Evolutionary conservation across 2,888 invertebrate species (phyloP), one percentile per base, ranked within the genome.

Genomic region (Cryptophagus acutangulus): DNA sequence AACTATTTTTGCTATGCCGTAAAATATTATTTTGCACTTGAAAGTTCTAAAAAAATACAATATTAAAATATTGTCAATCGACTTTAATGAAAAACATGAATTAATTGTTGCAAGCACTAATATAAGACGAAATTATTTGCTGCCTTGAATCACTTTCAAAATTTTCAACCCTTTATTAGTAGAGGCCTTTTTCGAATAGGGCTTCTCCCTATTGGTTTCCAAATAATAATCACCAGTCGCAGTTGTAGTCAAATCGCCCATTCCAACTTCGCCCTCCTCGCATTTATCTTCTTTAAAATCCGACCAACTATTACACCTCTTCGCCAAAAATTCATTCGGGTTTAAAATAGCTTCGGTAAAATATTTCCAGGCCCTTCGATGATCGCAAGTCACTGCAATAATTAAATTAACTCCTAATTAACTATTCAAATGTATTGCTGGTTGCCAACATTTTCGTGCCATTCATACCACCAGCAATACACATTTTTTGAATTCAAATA

Each of bases 351-450:
- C 61, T 50, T 63, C 63, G 6, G 49, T 47, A 31, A 59, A 61
- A 34, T 58, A 58, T 1, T 43, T 45, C 37, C 45, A 50, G 3
- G 58, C 50, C 40, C 61, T 46, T 10, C 41, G 41, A 33, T 62
- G 62, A 20, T 61, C 58, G 39, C 62, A 62, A 10, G 44, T 38
- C 8, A 61, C 62, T 62, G 41, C 35, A 59, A 59, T 41, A 17
- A 37, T 13, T n/a, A n/a, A n/a, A n/a, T n/a, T n/a, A n/a, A n/a
- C n/a, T n/a, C n/a, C n/a, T n/a, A n/a, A n/a, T n/a, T n/a, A n/a
- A n/a, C n/a, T n/a, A n/a, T n/a, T n/a, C n/a, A n/a, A n/a, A n/a
- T n/a, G n/a, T n/a, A n/a, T n/a, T n/a, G n/a, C n/a, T n/a, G n/a
- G n/a, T n/a, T n/a, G n/a, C n/a, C n/a, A n/a, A n/a, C n/a, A n/a